Percentiles rank a stretch among this genome's conserved stretches.
Conservation (phyloP, 2,888 invertebrate species). For the Scaptomyza reducta region DNA sequence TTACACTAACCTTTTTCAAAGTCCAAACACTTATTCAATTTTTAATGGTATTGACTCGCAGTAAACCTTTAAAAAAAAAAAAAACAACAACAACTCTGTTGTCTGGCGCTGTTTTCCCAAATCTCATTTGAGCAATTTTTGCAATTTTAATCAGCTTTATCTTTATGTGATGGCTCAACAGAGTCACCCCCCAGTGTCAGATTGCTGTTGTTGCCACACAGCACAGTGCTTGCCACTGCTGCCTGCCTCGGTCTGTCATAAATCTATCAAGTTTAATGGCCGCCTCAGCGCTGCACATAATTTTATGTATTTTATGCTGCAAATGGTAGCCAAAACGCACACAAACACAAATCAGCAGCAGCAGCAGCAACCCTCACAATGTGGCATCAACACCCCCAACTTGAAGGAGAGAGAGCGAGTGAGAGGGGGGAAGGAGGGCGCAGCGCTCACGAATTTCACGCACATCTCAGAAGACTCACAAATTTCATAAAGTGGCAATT, state of each 20-base stretch:
- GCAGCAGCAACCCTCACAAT: conserved; percentile 56
- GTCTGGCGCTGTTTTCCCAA: conserved; percentile 42
- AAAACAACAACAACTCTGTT: neutral
- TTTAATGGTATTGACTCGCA: conserved; percentile 31
- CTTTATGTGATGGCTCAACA: conserved; percentile 56
- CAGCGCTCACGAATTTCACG: conserved; percentile 70
- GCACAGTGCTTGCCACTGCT: conserved; percentile 32
- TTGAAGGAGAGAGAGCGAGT: neutral
- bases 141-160: conserved; percentile 74
- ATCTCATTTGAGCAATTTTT: conserved; percentile 75
- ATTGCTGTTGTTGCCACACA: conserved; percentile 31
- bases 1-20: conserved; percentile 1
- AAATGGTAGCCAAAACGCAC: conserved; percentile 72
- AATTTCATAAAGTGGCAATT: conserved; percentile 84
- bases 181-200: conserved; percentile 25
- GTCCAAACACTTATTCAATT: conserved; percentile 7
- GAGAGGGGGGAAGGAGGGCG: neutral
- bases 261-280: conserved; percentile 84
- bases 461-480: conserved; percentile 83
- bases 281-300: conserved; percentile 82
- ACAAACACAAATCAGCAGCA: conserved; percentile 61
- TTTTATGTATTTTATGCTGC: conserved; percentile 82
- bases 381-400: conserved; percentile 14
- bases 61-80: conserved; percentile 22
- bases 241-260: conserved; percentile 73